These are phyloP conservation scores for Melangyna quadrimaculata DNA, from an alignment of 2,888 invertebrate species.

Conservation along the genomic window DNA sequence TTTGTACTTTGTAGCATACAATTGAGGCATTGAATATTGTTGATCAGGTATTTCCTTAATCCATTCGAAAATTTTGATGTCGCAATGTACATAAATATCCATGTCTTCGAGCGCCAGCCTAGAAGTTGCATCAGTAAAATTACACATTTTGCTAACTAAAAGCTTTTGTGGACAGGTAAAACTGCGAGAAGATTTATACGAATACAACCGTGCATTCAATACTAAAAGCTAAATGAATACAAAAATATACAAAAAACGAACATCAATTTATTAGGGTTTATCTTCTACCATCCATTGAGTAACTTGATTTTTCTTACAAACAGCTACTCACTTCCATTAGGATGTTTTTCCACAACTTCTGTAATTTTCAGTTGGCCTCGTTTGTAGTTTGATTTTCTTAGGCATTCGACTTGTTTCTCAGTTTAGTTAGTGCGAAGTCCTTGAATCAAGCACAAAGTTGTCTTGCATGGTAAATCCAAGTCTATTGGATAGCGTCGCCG, in stretches of 20 bases:
- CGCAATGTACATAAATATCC: slow-evolving; percentile 98
- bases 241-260: no score
- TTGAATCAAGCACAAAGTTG: slow-evolving; percentile 73
- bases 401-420: slow-evolving; percentile 12
- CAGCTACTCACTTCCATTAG: no score
- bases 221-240: no score
- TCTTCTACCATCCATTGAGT: no score
- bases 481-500: slow-evolving; percentile 74
- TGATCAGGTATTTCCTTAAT: slow-evolving; percentile 88
- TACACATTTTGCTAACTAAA: slow-evolving; percentile 95
- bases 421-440: no score
- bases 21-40: slow-evolving; percentile 81
- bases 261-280: no score
- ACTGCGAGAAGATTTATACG: slow-evolving; percentile 93
- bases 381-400: no score
- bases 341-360: no score
- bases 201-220: no score
- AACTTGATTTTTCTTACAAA: no score
- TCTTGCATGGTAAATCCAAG: slow-evolving; percentile 69
- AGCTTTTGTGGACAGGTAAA: slow-evolving; percentile 94
- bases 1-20: slow-evolving; percentile 92
- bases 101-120: slow-evolving; percentile 93
- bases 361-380: no score
- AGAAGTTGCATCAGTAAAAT: slow-evolving; percentile 94
- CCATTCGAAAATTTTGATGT: slow-evolving; percentile 97